Conservation (phyloP, 2,888 invertebrate species). For the Timema cristinae region DNA sequence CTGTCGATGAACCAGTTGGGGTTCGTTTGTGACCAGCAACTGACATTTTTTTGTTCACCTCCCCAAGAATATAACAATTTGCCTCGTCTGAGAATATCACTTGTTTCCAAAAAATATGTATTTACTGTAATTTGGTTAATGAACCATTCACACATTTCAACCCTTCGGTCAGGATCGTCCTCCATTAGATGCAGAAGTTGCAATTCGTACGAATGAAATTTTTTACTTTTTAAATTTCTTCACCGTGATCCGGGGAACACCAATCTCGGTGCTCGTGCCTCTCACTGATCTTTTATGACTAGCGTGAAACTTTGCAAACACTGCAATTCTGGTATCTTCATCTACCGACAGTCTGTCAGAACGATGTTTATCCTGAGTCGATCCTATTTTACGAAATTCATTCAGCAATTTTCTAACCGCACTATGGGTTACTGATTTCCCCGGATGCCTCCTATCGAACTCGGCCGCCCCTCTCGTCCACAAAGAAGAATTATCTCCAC, state of each 20-base stretch:
- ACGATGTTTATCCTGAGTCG: too few species aligned
- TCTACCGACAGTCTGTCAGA: too few species aligned
- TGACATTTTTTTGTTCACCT: not conserved
- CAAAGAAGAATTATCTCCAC: too few species aligned
- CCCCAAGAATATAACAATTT: not conserved
- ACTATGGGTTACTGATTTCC: too few species aligned
- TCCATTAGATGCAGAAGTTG: slow-evolving; percentile 6
- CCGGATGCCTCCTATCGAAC: too few species aligned
- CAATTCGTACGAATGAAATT: slow-evolving; percentile 1
- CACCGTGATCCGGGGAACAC: not conserved
- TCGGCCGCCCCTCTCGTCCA: too few species aligned
- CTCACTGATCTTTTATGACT: slow-evolving; percentile 9
- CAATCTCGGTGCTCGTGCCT: not conserved
- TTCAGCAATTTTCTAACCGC: too few species aligned
- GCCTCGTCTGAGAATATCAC: not conserved
- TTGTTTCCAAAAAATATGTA: too few species aligned
- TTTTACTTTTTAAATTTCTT: slow-evolving; percentile 6
- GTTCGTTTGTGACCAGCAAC: not conserved
- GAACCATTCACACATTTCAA: slow-evolving; percentile 8
- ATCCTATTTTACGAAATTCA: too few species aligned
- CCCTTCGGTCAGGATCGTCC: slow-evolving; percentile 7
- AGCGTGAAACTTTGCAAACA: too few species aligned
- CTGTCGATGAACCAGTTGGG: not conserved
- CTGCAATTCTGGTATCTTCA: too few species aligned
- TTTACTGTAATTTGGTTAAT: not conserved